These are phyloP conservation scores for Spea bombifrons DNA, from an alignment of 2,113 vertebrate genomes.

Conservation along the genomic window DNA sequence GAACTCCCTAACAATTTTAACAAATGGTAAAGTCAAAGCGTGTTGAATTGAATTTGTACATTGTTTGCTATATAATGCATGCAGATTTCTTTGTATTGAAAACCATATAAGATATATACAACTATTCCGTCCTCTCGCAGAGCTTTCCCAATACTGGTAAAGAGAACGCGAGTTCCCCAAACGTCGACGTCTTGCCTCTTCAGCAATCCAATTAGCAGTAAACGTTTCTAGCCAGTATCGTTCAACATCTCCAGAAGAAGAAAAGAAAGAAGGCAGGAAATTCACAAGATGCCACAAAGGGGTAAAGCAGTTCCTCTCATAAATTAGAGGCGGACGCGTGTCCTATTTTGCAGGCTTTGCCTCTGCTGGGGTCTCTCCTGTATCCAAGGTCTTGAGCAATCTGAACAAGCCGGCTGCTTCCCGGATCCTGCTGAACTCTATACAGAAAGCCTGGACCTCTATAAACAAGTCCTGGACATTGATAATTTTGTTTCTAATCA, in stretches of 20 bases:
- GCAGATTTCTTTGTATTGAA: no score
- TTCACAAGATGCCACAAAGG: background rate
- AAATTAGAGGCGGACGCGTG: background rate
- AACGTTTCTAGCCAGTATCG: no score
- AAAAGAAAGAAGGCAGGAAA: background rate
- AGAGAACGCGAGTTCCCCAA: no score
- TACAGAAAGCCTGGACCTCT: slow-evolving; percentile 97
- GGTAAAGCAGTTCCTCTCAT: background rate
- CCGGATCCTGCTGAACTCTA: slow-evolving; percentile 96
- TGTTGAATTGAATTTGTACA: background rate
- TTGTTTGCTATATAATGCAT: background rate
- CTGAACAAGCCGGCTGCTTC: slow-evolving; percentile 96
- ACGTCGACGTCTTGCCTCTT: no score
- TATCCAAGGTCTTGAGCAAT: slow-evolving; percentile 93
- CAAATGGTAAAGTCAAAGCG: background rate
- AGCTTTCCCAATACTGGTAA: no score
- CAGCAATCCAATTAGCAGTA: no score
- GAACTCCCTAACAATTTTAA: background rate
- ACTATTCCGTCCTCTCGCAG: no score
- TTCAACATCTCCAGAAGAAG: background rate
- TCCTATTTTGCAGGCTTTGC: slow-evolving; percentile 79
- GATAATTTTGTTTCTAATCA: slow-evolving; percentile 98
- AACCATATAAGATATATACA: no score
- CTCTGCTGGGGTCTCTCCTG: slow-evolving; percentile 84
- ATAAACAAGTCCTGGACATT: slow-evolving; percentile 99